A percentile compares a stretch with the other conserved stretches of the same genome.
These are phyloP conservation scores for Labrus mixtus DNA, from an alignment of 2,113 vertebrate genomes.

Conservation along the genomic window DNA sequence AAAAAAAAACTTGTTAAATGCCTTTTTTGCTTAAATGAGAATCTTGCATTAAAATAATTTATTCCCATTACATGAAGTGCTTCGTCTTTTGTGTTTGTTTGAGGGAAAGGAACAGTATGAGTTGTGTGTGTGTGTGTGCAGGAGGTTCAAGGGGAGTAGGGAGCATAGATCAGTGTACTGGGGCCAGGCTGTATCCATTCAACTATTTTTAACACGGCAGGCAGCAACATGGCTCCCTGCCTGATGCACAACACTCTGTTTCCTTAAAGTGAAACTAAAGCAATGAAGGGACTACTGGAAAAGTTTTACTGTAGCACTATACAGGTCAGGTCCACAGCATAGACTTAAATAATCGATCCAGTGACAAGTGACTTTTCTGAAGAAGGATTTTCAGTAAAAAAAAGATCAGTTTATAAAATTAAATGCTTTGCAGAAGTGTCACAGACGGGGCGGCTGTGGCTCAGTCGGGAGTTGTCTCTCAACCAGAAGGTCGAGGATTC, in stretches of 20 bases:
- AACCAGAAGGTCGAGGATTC: too few relatives aligned
- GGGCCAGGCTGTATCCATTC: conserved; percentile 13
- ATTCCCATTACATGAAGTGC: conserved; percentile 58
- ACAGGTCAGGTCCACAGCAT: too few relatives aligned
- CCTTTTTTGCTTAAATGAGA: conserved; percentile 72
- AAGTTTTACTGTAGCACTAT: too few relatives aligned
- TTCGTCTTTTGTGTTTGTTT: conserved; percentile 26
- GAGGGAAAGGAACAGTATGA: neutral
- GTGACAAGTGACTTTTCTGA: too few relatives aligned
- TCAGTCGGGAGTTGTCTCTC: too few relatives aligned
- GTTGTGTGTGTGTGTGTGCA: neutral
- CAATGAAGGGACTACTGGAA: neutral
- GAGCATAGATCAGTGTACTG: conserved; percentile 10
- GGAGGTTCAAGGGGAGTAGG: neutral
- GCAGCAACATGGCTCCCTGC: conserved; percentile 3
- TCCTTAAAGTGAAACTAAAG: neutral
- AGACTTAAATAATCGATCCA: too few relatives aligned
- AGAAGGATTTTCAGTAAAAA: too few relatives aligned
- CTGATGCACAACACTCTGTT: neutral
- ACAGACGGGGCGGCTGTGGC: too few relatives aligned
- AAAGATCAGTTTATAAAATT: too few relatives aligned
- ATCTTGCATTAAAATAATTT: conserved; percentile 79
- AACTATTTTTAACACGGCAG: conserved; percentile 51
- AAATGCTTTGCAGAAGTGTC: too few relatives aligned
- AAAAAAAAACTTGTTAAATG: conserved; percentile 54